Base-by-base conservation (phyloP, 2,113 vertebrate species). In the Centrocercus urophasianus region DNA sequence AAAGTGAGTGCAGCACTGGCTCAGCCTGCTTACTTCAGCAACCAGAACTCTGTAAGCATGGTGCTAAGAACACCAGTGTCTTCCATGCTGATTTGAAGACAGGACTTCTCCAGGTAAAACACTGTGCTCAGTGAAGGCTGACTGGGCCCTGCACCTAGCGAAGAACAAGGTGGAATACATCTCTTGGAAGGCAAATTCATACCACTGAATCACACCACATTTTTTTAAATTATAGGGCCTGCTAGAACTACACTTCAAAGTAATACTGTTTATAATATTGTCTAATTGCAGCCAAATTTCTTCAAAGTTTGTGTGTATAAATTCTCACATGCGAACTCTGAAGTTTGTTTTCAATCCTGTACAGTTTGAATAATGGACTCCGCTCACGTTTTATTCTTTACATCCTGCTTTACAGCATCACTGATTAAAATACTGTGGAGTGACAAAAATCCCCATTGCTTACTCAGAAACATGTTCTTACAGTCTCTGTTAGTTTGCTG, bases 1-100 rank as follows among this genome's bases (percentile, higher is more conserved):
- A 11, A 52, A n/a, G n/a, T 11, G 9, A 54, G 57, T 18, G 45
- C 66, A 66, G 36, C 57, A 36, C 1, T 13, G 32, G 24, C 25
- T 75, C 64, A 63, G 24, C 8, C 9, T 11, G 7, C 57, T 79
- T n/a, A 36, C n/a, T 56, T 40, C 3, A 4, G 13, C 57, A 61
- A 19, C 42, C 4, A 2, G 45, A 27, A 73, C 48, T 36, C 65
- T 30, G 28, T 10, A 38, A 11, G 52, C 18, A n/a, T 0, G 0
- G n/a, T 43, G 60, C 65, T n/a, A 20, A 63, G 36, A 63, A 8
- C 38, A 8, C 14, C 10, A n/a, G 5, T 17, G 66, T 24, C 76
- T 34, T 65, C 25, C 40, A 57, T 7, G 50, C 18, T 47, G 24
- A 72, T 52, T 22, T 52, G 45, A 50, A 93, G 40, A 25, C n/a